Evolutionary conservation across 1,140 invertebrate species (phyloP).

Genomic region (Drosophila sproati): DNA sequence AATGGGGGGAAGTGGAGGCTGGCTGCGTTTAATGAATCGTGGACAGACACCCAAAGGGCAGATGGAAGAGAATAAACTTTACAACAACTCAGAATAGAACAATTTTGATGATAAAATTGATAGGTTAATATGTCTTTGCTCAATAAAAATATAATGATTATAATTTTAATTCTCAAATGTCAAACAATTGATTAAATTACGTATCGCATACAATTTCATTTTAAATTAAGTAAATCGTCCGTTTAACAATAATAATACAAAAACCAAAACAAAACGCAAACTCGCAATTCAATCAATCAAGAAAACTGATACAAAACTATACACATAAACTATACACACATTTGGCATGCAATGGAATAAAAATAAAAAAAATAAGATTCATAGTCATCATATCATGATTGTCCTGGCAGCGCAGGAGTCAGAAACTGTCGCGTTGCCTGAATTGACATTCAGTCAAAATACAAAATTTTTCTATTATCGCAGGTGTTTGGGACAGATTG

Average conservation of each 20-base stretch:
- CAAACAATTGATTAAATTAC: too few relatives aligned
- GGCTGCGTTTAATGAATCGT: constrained; percentile 32
- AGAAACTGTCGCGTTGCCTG: constrained; percentile 43
- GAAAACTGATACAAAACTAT: neutral
- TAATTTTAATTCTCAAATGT: too few relatives aligned
- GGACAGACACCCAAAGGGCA: neutral
- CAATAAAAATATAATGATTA: too few relatives aligned
- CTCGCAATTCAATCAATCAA: constrained; percentile 1
- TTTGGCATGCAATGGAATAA: constrained; percentile 5
- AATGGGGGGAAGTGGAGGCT: neutral
- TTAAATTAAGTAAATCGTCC: too few relatives aligned
- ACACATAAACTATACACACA: too few relatives aligned
- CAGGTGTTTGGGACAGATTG: constrained; percentile 60
- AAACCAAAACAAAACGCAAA: neutral
- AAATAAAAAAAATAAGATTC: constrained; percentile 28
- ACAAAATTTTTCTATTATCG: constrained; percentile 34
- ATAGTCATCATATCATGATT: constrained; percentile 25
- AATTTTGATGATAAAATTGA: neutral
- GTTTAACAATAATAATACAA: neutral
- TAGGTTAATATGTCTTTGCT: neutral
- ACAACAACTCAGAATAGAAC: neutral
- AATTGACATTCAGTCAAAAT: constrained; percentile 68
- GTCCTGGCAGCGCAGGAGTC: constrained; percentile 19
- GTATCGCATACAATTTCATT: too few relatives aligned
- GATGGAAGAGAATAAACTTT: neutral